phyloP scores from a whole-genome alignment of 2,888 invertebrate genomes.

The Hyppa rectilinea region DNA sequence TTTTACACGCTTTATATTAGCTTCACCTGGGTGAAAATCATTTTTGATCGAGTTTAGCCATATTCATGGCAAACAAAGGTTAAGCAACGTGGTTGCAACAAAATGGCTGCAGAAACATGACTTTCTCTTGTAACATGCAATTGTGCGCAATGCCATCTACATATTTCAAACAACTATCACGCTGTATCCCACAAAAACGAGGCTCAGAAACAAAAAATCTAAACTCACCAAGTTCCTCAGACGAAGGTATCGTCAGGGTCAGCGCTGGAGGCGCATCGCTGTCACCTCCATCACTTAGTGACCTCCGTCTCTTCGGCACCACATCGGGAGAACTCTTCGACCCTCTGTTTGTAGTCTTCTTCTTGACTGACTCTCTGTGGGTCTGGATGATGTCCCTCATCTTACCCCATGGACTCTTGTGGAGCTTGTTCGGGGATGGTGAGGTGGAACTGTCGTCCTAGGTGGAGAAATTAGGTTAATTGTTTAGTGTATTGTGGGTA shows the following conservation, averaged over 20 bases:
- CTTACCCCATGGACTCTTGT: conserved; percentile 94
- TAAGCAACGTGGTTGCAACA: background rate
- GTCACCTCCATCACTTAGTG: conserved; percentile 87
- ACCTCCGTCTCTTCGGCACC: conserved; percentile 81
- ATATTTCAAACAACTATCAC: background rate
- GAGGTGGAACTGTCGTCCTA: conserved; percentile 89
- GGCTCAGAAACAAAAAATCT: conserved; percentile 16
- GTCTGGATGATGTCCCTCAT: conserved; percentile 95
- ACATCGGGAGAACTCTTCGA: conserved; percentile 85
- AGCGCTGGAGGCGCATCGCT: conserved; percentile 88
- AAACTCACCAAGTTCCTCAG: conserved; percentile 89
- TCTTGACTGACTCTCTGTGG: conserved; percentile 92
- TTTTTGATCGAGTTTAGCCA: no score
- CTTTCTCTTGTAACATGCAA: background rate
- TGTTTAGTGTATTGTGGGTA: background rate
- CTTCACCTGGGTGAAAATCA: no score
- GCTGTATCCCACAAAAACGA: background rate
- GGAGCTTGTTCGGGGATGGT: conserved; percentile 88
- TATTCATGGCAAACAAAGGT: background rate
- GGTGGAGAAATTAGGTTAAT: background rate
- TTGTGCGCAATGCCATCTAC: background rate
- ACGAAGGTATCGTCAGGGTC: conserved; percentile 91
- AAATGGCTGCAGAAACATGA: background rate
- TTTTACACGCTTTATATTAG: background rate
- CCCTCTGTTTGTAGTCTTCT: conserved; percentile 85